These are phyloP conservation scores for Cerastis leucographa DNA, from an alignment of 2,888 invertebrate species.

Conservation along the genomic window DNA sequence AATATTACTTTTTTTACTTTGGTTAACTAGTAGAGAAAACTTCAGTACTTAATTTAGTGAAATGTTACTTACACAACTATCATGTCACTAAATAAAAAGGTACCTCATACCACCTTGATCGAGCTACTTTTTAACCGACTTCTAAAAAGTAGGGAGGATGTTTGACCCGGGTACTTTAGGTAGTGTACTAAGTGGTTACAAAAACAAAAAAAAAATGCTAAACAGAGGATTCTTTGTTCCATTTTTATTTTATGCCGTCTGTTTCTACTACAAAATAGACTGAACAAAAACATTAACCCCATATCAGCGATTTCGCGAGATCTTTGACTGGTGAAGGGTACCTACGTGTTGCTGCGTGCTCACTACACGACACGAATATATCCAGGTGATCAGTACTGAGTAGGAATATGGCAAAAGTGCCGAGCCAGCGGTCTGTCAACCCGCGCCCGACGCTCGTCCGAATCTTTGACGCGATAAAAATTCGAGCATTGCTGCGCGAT, in stretches of 20 bases:
- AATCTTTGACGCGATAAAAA: constrained; percentile 51
- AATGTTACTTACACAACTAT: no score
- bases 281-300: constrained; percentile 22
- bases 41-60: no score
- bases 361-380: constrained; percentile 56
- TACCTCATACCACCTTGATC: no score
- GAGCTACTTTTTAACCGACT: no score
- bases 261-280: constrained; percentile 5
- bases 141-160: no score
- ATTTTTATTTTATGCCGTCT: constrained; percentile 1
- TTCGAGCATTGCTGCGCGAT: constrained; percentile 36
- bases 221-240: background rate
- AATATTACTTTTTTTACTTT: no score
- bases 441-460: background rate
- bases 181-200: background rate
- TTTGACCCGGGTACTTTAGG: no score
- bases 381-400: constrained; percentile 36
- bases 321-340: constrained; percentile 44
- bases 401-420: constrained; percentile 28
- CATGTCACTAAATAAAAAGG: no score
- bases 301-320: constrained; percentile 49
- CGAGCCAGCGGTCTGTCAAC: constrained; percentile 33
- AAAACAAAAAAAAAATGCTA: background rate
- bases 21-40: no score
- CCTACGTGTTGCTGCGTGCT: constrained; percentile 49